A percentile compares a stretch with the other conserved stretches of the same genome.
phyloP scores from a whole-genome alignment of 2,797 vertebrate genomes.

The Danio kyathit region DNA sequence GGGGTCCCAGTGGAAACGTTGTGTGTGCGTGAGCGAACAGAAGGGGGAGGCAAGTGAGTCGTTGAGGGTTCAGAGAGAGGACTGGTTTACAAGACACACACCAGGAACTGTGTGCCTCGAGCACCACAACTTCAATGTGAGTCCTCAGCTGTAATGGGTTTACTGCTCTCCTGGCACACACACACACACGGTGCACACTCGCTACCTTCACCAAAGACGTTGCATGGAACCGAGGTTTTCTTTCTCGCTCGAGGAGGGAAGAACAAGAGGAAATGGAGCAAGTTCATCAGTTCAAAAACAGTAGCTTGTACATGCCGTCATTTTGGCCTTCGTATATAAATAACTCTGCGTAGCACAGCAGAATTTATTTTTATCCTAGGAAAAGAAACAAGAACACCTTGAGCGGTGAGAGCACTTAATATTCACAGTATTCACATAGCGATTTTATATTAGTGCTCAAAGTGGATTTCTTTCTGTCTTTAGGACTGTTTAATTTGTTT shows the following conservation, averaged over 20 bases:
- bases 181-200: background rate
- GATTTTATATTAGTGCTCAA: background rate
- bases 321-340: constrained; percentile 13
- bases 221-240: background rate
- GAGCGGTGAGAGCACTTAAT: background rate
- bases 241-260: constrained; percentile 24
- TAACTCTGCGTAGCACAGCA: background rate
- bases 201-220: constrained; percentile 28
- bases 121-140: constrained; percentile 34
- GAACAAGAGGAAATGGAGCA: constrained; percentile 4
- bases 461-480: background rate
- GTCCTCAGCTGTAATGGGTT: constrained; percentile 30
- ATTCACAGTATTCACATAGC: background rate
- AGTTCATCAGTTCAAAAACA: constrained; percentile 14
- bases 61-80: constrained; percentile 46
- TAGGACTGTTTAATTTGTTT: too few relatives aligned
- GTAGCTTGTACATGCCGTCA: background rate
- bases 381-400: constrained; percentile 24
- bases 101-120: constrained; percentile 37
- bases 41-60: constrained; percentile 37
- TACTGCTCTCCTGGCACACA: constrained; percentile 32
- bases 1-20: constrained; percentile 59
- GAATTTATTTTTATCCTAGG: constrained; percentile 6
- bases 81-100: constrained; percentile 53
- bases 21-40: constrained; percentile 45